These are phyloP conservation scores for Drosophila sordidula DNA, from an alignment of 2,888 invertebrate genomes.

Conservation along the genomic window DNA sequence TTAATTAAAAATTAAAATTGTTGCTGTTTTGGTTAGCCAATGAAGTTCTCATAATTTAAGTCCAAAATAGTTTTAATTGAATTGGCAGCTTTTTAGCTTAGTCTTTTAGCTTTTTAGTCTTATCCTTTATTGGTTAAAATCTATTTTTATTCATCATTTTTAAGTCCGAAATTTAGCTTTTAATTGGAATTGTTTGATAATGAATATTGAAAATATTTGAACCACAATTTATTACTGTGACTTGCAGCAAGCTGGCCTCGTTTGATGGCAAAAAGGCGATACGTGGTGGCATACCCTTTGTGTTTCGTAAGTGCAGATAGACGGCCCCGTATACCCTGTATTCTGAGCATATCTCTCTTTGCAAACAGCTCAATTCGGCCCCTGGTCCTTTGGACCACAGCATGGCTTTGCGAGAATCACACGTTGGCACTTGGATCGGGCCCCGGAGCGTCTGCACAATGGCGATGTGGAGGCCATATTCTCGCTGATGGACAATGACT, in stretches of 20 bases:
- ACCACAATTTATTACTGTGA: background rate
- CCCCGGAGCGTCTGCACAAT: constrained; percentile 94
- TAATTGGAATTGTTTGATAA: no score
- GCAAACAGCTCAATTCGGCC: constrained; percentile 95
- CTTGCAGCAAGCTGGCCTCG: constrained; percentile 95
- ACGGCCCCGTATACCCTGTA: background rate
- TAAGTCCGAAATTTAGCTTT: no score
- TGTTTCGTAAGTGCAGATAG: constrained; percentile 94
- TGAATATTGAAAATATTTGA: background rate
- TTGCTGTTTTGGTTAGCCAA: no score
- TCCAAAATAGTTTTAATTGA: no score
- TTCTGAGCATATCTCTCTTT: background rate
- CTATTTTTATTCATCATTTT: no score
- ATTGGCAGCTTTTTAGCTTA: no score
- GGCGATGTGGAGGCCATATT: constrained; percentile 97
- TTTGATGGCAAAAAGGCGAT: constrained; percentile 98
- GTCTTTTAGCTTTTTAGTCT: no score
- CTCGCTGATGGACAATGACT: constrained; percentile 96
- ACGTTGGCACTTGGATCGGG: constrained; percentile 95
- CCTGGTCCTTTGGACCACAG: constrained; percentile 97
- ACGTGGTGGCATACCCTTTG: constrained; percentile 97
- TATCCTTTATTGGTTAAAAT: no score
- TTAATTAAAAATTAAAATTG: no score
- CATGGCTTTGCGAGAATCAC: constrained; percentile 98
- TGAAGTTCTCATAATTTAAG: no score